Conservation (phyloP, 2,888 invertebrate species). For the Agrotis ipsilon region DNA sequence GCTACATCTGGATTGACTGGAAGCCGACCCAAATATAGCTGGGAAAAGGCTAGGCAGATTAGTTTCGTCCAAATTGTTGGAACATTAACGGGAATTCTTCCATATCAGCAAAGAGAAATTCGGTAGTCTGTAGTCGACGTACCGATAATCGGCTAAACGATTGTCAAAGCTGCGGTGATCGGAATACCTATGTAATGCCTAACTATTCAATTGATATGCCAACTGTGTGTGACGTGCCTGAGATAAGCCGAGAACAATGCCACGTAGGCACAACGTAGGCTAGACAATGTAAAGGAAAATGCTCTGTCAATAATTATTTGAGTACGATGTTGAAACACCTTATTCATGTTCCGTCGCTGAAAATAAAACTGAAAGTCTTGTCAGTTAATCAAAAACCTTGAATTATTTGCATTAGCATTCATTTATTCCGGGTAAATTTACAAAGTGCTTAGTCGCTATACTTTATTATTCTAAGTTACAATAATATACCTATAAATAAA, state of each 20-base stretch:
- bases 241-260: slow-evolving; percentile 35
- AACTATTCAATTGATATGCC: slow-evolving; percentile 30
- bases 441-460: slow-evolving; percentile 74
- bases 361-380: not conserved
- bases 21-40: no score
- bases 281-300: not conserved
- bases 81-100: slow-evolving; percentile 29
- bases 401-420: slow-evolving; percentile 70
- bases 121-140: slow-evolving; percentile 62
- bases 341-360: not conserved
- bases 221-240: slow-evolving; percentile 53
- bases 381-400: slow-evolving; percentile 51
- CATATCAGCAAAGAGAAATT: slow-evolving; percentile 35
- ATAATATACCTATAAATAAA: slow-evolving; percentile 78
- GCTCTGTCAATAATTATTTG: slow-evolving; percentile 1
- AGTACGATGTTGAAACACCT: not conserved
- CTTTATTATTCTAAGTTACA: slow-evolving; percentile 66
- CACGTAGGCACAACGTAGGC: not conserved
- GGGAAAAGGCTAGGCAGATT: no score
- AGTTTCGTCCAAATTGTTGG: not conserved
- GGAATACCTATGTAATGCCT: slow-evolving; percentile 20
- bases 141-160: slow-evolving; percentile 51
- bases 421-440: slow-evolving; percentile 84
- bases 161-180: slow-evolving; percentile 46
- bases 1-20: no score